Percentiles rank a stretch among this genome's conserved stretches.
Conservation (phyloP, 1,140 invertebrate genomes). For the Zaprionus ghesquierei region DNA sequence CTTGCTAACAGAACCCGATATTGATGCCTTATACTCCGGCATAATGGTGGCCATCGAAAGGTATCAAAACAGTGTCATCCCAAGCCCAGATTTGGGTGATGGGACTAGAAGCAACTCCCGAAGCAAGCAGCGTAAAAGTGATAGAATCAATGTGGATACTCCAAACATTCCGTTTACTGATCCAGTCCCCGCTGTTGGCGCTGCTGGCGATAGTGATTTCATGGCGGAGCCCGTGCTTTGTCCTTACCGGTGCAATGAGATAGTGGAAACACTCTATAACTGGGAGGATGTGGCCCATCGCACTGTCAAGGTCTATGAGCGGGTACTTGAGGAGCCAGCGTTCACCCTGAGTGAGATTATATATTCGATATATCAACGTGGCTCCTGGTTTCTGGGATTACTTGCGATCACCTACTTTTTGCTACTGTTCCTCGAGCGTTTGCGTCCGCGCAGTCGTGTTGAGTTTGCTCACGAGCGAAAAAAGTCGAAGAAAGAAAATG, state of each 20-base stretch:
- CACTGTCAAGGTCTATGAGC: conserved; percentile 94
- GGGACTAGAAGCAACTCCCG: conserved; percentile 9
- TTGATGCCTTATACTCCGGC: conserved; percentile 86
- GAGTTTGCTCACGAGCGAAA: conserved; percentile 78
- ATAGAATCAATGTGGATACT: background rate
- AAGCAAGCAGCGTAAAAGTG: background rate
- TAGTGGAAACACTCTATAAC: conserved; percentile 93
- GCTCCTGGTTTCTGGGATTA: conserved; percentile 90
- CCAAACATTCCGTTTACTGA: background rate
- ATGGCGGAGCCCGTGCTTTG: conserved; percentile 82
- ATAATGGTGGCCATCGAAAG: conserved; percentile 76
- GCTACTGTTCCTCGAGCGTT: conserved; percentile 87
- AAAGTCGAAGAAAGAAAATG: background rate
- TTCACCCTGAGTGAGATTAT: conserved; percentile 85
- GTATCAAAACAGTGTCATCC: conserved; percentile 10
- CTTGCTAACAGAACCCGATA: conserved; percentile 94
- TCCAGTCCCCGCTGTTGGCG: background rate
- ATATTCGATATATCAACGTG: conserved; percentile 82
- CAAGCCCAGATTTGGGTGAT: conserved; percentile 1
- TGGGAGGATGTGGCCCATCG: conserved; percentile 96
- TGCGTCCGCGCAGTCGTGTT: conserved; percentile 88
- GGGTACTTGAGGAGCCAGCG: conserved; percentile 85
- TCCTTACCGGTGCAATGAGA: conserved; percentile 90
- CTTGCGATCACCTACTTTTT: conserved; percentile 91
- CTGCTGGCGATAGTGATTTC: background rate